phyloP scores from a whole-genome alignment of 2,888 invertebrate species.

The Lasiommata megera region DNA sequence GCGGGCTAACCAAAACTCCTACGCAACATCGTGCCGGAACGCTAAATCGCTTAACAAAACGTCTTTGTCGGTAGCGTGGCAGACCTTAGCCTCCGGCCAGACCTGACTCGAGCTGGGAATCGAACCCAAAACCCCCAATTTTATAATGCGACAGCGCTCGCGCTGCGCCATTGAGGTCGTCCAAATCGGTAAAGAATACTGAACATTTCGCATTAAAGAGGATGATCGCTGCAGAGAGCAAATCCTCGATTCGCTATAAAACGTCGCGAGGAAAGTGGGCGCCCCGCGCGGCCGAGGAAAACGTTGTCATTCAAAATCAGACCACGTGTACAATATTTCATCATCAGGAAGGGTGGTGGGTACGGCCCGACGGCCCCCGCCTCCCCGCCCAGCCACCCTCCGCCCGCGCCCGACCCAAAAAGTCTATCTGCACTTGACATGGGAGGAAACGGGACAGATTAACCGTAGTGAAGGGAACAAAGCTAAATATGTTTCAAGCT shows the following conservation, averaged over 20 bases:
- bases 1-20: no score
- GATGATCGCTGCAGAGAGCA: constrained; percentile 57
- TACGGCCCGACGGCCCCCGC: constrained; percentile 45
- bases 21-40: no score
- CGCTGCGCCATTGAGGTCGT: no score
- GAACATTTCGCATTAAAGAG: constrained; percentile 44
- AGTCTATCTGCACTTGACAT: constrained; percentile 81
- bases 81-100: no score
- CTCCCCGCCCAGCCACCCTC: constrained; percentile 34
- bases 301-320: constrained; percentile 87
- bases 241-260: constrained; percentile 72
- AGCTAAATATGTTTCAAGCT: constrained; percentile 80
- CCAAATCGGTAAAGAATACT: constrained; percentile 19
- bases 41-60: no score
- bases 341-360: constrained; percentile 80
- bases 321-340: constrained; percentile 88
- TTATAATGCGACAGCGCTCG: no score
- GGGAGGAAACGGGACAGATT: constrained; percentile 81
- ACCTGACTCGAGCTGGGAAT: no score
- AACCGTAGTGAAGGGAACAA: constrained; percentile 81
- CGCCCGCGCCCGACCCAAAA: constrained; percentile 68
- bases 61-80: no score
- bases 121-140: no score
- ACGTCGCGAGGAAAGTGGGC: constrained; percentile 66
- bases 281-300: constrained; percentile 74